phyloP scores from a whole-genome alignment of 2,113 vertebrate species.

The Perognathus longimembris region DNA sequence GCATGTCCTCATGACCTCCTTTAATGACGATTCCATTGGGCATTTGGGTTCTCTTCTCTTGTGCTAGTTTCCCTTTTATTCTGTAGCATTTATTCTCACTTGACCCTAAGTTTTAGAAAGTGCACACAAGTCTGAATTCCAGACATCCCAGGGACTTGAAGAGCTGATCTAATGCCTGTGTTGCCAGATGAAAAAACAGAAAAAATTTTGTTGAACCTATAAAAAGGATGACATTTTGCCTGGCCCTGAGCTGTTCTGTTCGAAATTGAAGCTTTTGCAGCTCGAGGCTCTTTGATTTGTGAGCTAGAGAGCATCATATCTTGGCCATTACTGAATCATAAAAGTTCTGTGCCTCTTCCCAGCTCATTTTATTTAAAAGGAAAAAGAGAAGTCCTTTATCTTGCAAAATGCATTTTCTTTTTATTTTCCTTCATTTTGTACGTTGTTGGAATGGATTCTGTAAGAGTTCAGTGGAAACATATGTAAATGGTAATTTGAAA shows the following conservation, averaged over 20 bases:
- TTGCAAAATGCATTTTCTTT: conserved; percentile 59
- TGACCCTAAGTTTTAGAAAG: conserved; percentile 84
- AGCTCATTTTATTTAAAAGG: conserved; percentile 79
- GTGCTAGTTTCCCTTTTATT: conserved; percentile 63
- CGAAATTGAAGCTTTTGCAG: conserved; percentile 83
- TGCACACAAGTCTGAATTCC: conserved; percentile 73
- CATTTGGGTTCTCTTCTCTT: conserved; percentile 47
- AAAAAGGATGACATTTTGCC: conserved; percentile 85
- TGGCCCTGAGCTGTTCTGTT: conserved; percentile 83
- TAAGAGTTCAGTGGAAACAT: conserved; percentile 48
- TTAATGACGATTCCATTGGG: conserved; percentile 54
- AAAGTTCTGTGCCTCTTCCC: conserved; percentile 80
- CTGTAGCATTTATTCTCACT: conserved; percentile 78
- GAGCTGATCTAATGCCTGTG: conserved; percentile 81
- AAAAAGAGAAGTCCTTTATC: conserved; percentile 69
- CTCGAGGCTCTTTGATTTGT: conserved; percentile 85
- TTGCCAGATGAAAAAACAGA: conserved; percentile 84
- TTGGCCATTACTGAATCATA: conserved; percentile 82
- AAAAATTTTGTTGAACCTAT: conserved; percentile 84
- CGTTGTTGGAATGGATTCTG: conserved; percentile 38
- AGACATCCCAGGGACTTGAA: conserved; percentile 85
- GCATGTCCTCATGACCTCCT: conserved; percentile 35
- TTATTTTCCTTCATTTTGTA: conserved; percentile 64
- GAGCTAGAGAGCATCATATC: conserved; percentile 79
- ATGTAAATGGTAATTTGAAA: conserved; percentile 68